Evolutionary conservation across 2,113 vertebrate species (phyloP).

Genomic region (Heptranchias perlo): DNA sequence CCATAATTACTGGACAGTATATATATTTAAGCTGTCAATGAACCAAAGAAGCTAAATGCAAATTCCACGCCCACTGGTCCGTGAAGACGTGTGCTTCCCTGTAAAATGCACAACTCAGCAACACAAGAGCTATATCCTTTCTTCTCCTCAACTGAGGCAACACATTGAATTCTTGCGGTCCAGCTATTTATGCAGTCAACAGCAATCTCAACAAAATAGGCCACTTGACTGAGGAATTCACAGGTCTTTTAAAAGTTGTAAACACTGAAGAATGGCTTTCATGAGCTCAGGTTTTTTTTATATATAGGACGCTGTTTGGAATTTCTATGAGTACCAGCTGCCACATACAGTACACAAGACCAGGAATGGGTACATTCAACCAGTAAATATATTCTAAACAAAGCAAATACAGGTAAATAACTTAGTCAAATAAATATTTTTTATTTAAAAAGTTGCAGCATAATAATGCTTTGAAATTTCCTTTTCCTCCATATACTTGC

Average conservation of each 20-base stretch:
- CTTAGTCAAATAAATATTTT: background rate
- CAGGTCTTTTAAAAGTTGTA: conserved; percentile 7
- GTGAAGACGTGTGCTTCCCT: background rate
- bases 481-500: background rate
- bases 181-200: conserved; percentile 18
- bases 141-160: conserved; percentile 33
- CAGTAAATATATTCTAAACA: background rate
- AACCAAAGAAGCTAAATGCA: conserved; percentile 20
- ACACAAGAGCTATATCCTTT: conserved; percentile 23
- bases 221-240: conserved; percentile 36
- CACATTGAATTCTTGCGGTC: conserved; percentile 16
- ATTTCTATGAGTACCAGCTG: conserved; percentile 30
- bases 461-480: background rate
- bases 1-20: background rate
- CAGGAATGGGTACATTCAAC: background rate
- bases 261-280: conserved; percentile 28
- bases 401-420: background rate
- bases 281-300: background rate
- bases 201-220: conserved; percentile 32
- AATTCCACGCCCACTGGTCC: conserved; percentile 4
- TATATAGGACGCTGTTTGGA: background rate
- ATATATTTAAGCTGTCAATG: background rate
- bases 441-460: background rate
- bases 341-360: background rate
- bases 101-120: conserved; percentile 30